Evolutionary conservation across 2,797 vertebrate genomes (phyloP), one percentile per base, ranked within the genome.

Genomic region (Pseudochromis fuscus): DNA sequence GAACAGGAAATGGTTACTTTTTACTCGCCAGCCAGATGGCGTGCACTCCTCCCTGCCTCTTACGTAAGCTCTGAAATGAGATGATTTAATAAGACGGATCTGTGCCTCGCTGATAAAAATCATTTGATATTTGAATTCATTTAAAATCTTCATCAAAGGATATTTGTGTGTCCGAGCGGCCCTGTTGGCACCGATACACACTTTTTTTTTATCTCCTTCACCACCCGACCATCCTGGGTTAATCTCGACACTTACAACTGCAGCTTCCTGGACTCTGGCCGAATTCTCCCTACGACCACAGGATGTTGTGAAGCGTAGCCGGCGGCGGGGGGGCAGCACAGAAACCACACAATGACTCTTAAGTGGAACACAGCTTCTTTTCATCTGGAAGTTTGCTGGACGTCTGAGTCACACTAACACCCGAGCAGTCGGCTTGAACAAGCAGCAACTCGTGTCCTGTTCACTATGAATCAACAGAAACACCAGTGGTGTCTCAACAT

Each of bases 261-360:
- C 24, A 53, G 59, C 52, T 28, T 61, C 23, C 37, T 71, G 64
- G 61, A 71, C 21, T 46, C 0, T 2, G 15, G 51, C 59, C 38
- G 2, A 52, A 46, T 3, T 23, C 60, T 65, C 67, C 72, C 83
- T 76, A 79, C 25, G 63, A 42, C 37, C 58, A 24, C 65, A 49
- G 67, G 37, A 72, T 38, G 35, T 58, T 67, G 58, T 77, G 59
- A 70, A 73, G 67, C n/a, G 12, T 1, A 37, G 66, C 66, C 65
- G 74, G 49, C 67, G 27, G 15, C 13, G 1, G 11, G 23, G 50
- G 15, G 42, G 48, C 21, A 4, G 3, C 58, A 11, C 31, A 79
- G 42, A 51, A 24, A 4, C 4, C 58, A 11, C 31, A 79, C 75
- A 72, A 71, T 56, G 38, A 37, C 63, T 49, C 16, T 37, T 2